Base-by-base conservation (phyloP, 2,797 vertebrate genomes). In the Galago senegalensis region DNA sequence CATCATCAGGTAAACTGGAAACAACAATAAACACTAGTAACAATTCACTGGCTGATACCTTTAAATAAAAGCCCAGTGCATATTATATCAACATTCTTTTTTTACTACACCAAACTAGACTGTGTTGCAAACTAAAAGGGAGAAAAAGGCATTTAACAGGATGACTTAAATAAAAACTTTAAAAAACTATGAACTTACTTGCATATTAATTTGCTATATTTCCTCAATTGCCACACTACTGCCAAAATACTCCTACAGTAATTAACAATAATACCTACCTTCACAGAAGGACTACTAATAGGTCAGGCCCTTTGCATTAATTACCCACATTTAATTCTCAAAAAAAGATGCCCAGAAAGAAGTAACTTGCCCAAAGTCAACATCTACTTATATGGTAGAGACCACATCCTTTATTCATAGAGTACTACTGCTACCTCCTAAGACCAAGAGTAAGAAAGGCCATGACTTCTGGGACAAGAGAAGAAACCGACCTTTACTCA, bases 41-140 rank as follows among this genome's bases (percentile, higher is more conserved):
- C 72, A 86, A 92, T 91, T 91, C 85, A 95, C 49, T 46, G 94
- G 46, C 27, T 77, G 37, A 93, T 61, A 91, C 31, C 49, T 93
- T 90, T 76, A 95, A 85, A 94, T 31, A 93, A 85, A 89, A 93
- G 82, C 61, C 34, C 37, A 40, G 14, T 63, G 46, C 72, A 70
- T 34, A 83, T 20, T 83, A 34, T 37, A 91, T 37, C 46, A 95
- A 80, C 25, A 73, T 65, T 88, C 58, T 75, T 92, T 85, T 91
- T 82, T 81, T 89, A 72, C 40, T 61, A 9, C 14, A 72, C 31
- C 87, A 85, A 53, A 80, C 76, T 65, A 67, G 46, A 89, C 14
- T 87, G 43, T 17, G 81, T 77, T 77, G 49, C 85, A 89, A 91
- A 89, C 46, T 87, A 7, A 37, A 46, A 65, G 56, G 69, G 16